Percentiles rank a stretch among this genome's conserved stretches.
These are phyloP conservation scores for Volucella inanis DNA, from an alignment of 2,888 invertebrate species.

Conservation along the genomic window DNA sequence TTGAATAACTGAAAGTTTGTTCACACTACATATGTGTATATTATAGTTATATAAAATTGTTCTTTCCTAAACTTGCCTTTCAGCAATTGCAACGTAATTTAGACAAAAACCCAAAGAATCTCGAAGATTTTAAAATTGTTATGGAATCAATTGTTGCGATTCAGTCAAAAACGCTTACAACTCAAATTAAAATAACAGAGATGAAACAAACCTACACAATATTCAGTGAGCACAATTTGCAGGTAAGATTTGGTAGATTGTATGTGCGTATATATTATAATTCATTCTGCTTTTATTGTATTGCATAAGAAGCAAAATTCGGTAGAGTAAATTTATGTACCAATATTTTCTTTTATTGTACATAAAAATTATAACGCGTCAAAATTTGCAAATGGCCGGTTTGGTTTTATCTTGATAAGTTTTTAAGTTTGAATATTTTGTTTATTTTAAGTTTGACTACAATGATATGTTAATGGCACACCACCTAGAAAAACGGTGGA, in stretches of 20 bases:
- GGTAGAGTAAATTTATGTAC: background rate
- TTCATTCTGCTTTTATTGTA: too few relatives aligned
- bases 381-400: too few relatives aligned
- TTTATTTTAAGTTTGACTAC: conserved; percentile 80
- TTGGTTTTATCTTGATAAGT: background rate
- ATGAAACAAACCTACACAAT: conserved; percentile 91
- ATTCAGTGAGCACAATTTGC: conserved; percentile 88
- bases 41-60: background rate
- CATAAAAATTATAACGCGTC: too few relatives aligned
- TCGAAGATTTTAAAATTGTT: conserved; percentile 92
- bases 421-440: conserved; percentile 9
- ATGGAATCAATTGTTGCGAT: conserved; percentile 92
- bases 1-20: too few relatives aligned
- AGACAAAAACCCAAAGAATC: conserved; percentile 89
- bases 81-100: conserved; percentile 86
- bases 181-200: conserved; percentile 89
- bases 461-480: conserved; percentile 84
- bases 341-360: too few relatives aligned
- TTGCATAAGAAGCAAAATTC: too few relatives aligned
- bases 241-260: conserved; percentile 82
- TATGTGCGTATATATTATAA: background rate
- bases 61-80: background rate
- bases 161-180: conserved; percentile 89
- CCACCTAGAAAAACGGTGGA: conserved; percentile 88
- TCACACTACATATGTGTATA: too few relatives aligned